Conservation (phyloP, 2,797 vertebrate species). For the Aselliscus stoliczkanus region DNA sequence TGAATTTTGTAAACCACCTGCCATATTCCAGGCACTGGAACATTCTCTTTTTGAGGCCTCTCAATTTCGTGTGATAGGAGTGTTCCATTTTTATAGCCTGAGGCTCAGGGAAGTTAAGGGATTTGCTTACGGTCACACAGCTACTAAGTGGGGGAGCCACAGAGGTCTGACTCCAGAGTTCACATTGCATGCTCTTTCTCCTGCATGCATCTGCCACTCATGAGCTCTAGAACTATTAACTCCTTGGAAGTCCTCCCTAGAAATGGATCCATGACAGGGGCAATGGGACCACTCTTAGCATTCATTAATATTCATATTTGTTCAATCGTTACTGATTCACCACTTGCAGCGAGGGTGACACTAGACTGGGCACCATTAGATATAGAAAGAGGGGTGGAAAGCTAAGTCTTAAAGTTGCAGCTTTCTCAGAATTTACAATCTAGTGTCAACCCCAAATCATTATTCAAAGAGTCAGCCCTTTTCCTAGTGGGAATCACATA, state of each 20-base stretch:
- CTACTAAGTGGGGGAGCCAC: not conserved
- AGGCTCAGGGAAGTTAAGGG: not conserved
- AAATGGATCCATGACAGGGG: not conserved
- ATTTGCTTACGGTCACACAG: not conserved
- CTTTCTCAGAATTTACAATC: not conserved
- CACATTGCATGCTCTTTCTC: not conserved
- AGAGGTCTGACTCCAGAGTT: not conserved
- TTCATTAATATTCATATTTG: not conserved
- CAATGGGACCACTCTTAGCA: no score
- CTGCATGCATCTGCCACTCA: accelerated
- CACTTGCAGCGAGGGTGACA: not conserved
- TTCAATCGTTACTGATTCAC: not conserved
- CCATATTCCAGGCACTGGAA: not conserved
- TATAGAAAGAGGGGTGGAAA: not conserved
- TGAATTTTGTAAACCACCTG: not conserved
- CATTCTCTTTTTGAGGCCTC: not conserved
- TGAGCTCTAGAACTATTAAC: not conserved
- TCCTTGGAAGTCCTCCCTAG: not conserved
- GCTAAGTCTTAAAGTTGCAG: not conserved
- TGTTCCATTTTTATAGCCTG: not conserved
- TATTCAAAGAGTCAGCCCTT: not conserved
- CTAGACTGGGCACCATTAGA: not conserved
- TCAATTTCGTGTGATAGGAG: not conserved
- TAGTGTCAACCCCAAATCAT: not conserved
- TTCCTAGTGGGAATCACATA: not conserved